Evolutionary conservation across 2,888 invertebrate genomes (phyloP).

Genomic region (Rhingia campestris): DNA sequence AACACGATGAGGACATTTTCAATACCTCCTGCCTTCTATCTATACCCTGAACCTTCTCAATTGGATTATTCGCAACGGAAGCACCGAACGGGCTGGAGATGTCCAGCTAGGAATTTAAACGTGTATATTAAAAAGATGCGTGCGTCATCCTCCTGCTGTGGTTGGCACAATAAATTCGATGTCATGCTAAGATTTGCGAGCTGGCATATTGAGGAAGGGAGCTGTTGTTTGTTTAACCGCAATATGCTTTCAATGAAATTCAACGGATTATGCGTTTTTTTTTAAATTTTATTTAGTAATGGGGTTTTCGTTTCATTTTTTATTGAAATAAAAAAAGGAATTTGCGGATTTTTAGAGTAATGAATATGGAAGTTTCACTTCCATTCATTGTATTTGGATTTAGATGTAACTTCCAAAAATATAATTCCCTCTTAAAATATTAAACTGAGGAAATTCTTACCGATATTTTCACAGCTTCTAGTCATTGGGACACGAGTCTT

Average conservation of each 20-base stretch:
- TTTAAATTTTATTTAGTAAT: no score
- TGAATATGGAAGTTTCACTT: no score
- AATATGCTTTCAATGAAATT: conserved; percentile 10
- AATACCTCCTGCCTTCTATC: conserved; percentile 12
- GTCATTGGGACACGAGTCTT: no score
- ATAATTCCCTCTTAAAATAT: no score
- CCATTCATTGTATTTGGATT: no score
- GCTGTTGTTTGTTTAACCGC: conserved; percentile 15
- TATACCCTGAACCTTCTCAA: not conserved
- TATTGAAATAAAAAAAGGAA: no score
- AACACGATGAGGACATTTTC: conserved; percentile 24
- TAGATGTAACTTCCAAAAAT: no score
- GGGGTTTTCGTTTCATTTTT: no score
- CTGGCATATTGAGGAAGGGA: conserved; percentile 8
- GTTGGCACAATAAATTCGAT: conserved; percentile 1
- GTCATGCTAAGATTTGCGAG: conserved; percentile 2
- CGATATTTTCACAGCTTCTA: no score
- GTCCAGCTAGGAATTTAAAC: conserved; percentile 24
- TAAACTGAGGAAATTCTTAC: no score
- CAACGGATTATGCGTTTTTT: conserved; percentile 14
- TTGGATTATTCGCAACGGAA: conserved; percentile 27
- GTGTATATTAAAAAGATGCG: conserved; percentile 27
- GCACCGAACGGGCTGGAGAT: conserved; percentile 17
- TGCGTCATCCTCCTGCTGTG: conserved; percentile 19
- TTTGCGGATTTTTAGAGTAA: no score